Evolutionary conservation across 2,888 invertebrate genomes (phyloP).

Genomic region (Augochlorella aurata): DNA sequence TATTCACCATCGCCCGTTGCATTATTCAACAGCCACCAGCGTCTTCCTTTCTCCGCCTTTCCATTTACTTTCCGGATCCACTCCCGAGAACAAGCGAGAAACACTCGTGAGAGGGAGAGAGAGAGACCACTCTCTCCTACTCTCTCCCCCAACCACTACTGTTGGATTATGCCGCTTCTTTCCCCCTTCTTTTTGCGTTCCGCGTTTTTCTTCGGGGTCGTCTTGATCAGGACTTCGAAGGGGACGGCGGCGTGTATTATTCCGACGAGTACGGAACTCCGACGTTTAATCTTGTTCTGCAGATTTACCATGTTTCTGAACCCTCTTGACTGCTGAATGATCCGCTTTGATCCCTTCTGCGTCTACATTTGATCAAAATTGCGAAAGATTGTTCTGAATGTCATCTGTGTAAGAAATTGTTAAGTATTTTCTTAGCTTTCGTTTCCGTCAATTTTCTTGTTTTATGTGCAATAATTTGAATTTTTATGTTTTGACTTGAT

Average conservation of each 20-base stretch:
- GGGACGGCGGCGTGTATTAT: neutral
- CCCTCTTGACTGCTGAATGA: neutral
- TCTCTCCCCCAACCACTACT: neutral
- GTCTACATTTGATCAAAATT: no score
- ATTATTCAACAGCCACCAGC: constrained; percentile 47
- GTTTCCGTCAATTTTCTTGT: no score
- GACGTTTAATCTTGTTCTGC: neutral
- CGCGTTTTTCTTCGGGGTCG: neutral
- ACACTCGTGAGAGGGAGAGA: constrained; percentile 8
- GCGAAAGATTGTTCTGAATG: no score
- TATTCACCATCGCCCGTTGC: constrained; percentile 48
- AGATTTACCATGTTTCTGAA: neutral
- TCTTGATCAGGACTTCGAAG: neutral
- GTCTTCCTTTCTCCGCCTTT: constrained; percentile 19
- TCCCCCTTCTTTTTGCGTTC: neutral
- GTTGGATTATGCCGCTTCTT: constrained; percentile 17
- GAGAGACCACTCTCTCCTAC: neutral
- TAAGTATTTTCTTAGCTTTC: no score
- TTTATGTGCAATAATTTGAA: no score
- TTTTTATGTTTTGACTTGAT: no score
- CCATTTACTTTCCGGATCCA: constrained; percentile 39
- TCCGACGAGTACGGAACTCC: neutral
- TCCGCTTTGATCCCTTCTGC: neutral
- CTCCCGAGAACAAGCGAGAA: constrained; percentile 22
- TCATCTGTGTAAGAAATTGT: no score